phyloP scores from a whole-genome alignment of 2,113 vertebrate species.

The Saccopteryx leptura region DNA sequence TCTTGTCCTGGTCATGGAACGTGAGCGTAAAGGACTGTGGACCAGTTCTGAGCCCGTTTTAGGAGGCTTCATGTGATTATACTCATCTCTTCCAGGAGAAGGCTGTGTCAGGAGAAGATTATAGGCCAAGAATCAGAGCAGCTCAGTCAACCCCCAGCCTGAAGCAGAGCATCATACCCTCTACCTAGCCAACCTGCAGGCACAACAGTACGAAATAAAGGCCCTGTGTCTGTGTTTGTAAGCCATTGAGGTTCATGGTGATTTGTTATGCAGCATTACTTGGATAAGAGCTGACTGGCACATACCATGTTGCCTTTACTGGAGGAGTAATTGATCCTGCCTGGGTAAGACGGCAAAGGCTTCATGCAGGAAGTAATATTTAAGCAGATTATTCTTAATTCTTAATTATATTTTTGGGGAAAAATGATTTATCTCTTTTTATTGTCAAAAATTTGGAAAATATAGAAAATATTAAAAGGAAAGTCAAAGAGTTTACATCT shows the following conservation, averaged over 20 bases:
- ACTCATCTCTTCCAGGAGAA: neutral
- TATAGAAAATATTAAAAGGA: neutral
- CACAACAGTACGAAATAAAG: neutral
- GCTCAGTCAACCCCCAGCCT: neutral
- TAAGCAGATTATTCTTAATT: neutral
- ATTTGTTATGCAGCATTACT: neutral
- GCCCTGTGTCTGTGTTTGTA: neutral
- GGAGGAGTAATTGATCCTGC: neutral
- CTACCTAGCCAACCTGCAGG: neutral
- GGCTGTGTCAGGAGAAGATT: neutral
- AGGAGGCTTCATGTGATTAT: neutral
- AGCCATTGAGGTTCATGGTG: neutral
- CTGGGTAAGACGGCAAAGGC: neutral
- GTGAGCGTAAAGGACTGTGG: neutral
- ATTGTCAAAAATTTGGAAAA: slow-evolving; percentile 38
- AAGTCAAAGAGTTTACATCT: neutral
- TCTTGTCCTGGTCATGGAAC: neutral
- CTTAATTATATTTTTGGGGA: neutral
- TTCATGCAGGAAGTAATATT: neutral
- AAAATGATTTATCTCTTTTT: neutral
- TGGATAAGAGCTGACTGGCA: neutral
- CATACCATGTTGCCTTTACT: neutral
- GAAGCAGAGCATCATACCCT: neutral
- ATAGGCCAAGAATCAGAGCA: neutral
- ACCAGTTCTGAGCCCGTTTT: neutral